phyloP scores from a whole-genome alignment of 2,888 invertebrate genomes.

The Tolmerus cingulatus region DNA sequence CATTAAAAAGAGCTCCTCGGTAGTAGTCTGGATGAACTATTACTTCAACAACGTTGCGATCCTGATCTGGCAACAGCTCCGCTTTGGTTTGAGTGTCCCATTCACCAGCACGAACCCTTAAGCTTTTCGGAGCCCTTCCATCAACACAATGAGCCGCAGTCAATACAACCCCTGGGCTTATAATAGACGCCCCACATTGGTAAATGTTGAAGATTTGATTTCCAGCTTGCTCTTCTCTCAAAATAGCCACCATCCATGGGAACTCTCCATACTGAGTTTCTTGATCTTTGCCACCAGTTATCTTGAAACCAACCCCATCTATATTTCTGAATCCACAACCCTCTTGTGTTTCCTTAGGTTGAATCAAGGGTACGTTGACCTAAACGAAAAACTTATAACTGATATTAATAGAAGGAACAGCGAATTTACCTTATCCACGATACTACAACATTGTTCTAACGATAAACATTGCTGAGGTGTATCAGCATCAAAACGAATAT shows the following conservation, averaged over 20 bases:
- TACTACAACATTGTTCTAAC: conserved; percentile 57
- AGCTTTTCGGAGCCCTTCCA: conserved; percentile 51
- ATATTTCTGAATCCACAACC: conserved; percentile 78
- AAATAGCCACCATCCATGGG: conserved; percentile 67
- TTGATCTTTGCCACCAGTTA: conserved; percentile 70
- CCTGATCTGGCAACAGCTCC: conserved; percentile 76
- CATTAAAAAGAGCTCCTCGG: conserved; percentile 73
- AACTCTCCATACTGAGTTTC: conserved; percentile 69
- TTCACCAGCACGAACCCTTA: conserved; percentile 75
- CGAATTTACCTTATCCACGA: conserved; percentile 54
- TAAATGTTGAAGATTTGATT: conserved; percentile 62
- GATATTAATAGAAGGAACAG: background rate
- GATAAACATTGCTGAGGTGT: conserved; percentile 49
- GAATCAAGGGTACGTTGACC: conserved; percentile 51
- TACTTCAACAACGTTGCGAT: conserved; percentile 69
- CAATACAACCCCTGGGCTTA: conserved; percentile 69
- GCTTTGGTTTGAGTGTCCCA: conserved; percentile 81
- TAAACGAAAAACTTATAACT: background rate
- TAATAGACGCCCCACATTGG: conserved; percentile 60
- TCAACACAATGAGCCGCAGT: conserved; percentile 83
- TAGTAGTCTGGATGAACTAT: conserved; percentile 72
- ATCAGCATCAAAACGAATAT: conserved; percentile 71
- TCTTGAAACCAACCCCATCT: conserved; percentile 76
- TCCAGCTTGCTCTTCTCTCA: conserved; percentile 55
- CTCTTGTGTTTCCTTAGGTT: conserved; percentile 54